Evolutionary conservation across 2,797 vertebrate species (phyloP), one percentile per base, ranked within the genome.

Genomic region (Anguilla obscura): DNA sequence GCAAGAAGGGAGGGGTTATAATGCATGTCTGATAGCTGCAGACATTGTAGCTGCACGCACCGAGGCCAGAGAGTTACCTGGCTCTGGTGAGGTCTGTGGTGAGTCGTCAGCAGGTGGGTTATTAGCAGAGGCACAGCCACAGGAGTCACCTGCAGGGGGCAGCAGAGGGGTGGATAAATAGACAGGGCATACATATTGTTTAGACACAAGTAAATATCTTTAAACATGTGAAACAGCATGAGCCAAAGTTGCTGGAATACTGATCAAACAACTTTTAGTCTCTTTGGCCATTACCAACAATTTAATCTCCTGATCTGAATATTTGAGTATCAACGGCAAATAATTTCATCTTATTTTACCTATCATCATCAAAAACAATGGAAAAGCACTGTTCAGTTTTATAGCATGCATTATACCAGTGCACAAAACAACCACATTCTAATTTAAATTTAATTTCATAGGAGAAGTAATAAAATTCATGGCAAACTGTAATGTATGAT

Each of bases 141-240:
- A 94, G 92, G 90, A 91, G 74, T 94, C 96, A 92, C 96, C 97
- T 98, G 94, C 63, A 95, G 93, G 92, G 87, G 91, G 89, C 93
- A 90, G 94, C 88, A 94, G 89, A 86, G 89, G 2, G 27, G 40
- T 24, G 1, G 58, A 85, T 45, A 36, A 85, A 71, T 5, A 36
- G 9, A 24, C 74, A 40, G 83, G 18, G 50, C 24, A 21, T 9
- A 66, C 60, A 45, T 85, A 27, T 12, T n/a, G 2, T 40, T 8
- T 33, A 24, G 71, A 54, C 14, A 36, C 4, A n/a, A 14, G 36
- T 45, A 21, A 8, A 16, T 79, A 36, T 45, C 36, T 79, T 0
- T 30, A 14, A 79, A 45, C 16, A 45, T 79, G 36, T 48, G 3
- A 76, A 80, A 76, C 10, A 36, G 18, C 40, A 18, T 4, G 24